Conservation (phyloP, 2,888 invertebrate species). For the Drosophila birchii region DNA sequence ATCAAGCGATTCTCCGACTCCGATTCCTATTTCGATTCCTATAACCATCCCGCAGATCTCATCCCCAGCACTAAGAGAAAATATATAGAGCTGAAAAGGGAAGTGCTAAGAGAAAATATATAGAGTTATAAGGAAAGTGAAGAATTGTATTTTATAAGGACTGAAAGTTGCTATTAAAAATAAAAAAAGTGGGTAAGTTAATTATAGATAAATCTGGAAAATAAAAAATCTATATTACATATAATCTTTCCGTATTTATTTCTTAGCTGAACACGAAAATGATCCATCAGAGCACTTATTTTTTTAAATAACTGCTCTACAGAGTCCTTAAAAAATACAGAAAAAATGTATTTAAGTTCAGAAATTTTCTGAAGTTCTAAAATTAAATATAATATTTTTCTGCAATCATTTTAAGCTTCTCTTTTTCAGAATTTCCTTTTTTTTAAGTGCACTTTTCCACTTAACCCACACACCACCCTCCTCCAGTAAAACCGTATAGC, state of each 20-base stretch:
- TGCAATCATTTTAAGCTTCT: too few species aligned
- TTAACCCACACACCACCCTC: constrained; percentile 6
- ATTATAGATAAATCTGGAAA: background rate
- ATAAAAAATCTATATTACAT: background rate
- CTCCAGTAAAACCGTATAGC: constrained; percentile 4
- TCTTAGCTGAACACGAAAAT: background rate
- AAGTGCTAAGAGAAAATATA: background rate
- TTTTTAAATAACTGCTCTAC: too few species aligned
- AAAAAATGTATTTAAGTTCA: background rate
- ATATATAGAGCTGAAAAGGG: background rate
- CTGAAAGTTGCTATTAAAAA: background rate
- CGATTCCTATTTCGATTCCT: constrained; percentile 26
- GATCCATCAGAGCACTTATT: background rate
- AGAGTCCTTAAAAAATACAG: background rate
- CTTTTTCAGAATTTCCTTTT: background rate
- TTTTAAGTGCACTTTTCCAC: constrained; percentile 6
- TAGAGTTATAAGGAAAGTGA: too few species aligned
- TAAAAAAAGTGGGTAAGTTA: background rate
- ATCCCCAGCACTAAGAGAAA: background rate
- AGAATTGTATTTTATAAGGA: background rate
- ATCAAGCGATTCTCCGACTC: constrained; percentile 32
- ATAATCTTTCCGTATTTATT: background rate
- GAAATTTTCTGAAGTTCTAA: background rate
- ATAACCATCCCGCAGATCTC: constrained; percentile 18
- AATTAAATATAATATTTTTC: background rate